Percentiles rank a stretch among this genome's conserved stretches.
phyloP scores from a whole-genome alignment of 2,888 invertebrate species.

The Caenorhabditis wallacei region DNA sequence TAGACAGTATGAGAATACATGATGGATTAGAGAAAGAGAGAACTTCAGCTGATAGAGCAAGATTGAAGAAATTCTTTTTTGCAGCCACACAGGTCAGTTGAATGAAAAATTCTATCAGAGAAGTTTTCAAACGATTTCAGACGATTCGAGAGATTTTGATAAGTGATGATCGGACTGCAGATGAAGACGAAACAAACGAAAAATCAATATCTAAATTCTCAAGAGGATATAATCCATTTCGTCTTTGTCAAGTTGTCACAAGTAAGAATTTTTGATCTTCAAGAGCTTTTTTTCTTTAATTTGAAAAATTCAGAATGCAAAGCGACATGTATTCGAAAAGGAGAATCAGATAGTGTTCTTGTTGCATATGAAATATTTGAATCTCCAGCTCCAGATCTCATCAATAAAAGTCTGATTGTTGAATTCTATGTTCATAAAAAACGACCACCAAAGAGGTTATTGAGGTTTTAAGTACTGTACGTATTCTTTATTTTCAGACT shows the following conservation, averaged over 20 bases:
- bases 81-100: conserved; percentile 56
- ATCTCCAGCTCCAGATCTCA: conserved; percentile 45
- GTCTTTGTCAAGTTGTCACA: conserved; percentile 25
- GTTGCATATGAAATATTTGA: conserved; percentile 62
- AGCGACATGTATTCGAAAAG: conserved; percentile 44
- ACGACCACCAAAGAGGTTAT: conserved; percentile 60
- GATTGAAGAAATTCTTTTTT: conserved; percentile 62
- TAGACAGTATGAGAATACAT: conserved; percentile 31
- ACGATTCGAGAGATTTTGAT: conserved; percentile 62
- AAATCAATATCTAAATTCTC: conserved; percentile 53
- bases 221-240: conserved; percentile 53
- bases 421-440: conserved; percentile 60
- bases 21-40: conserved; percentile 31
- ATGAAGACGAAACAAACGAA: conserved; percentile 58
- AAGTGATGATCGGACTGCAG: conserved; percentile 33
- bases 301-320: conserved; percentile 51
- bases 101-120: background rate
- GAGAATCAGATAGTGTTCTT: conserved; percentile 54
- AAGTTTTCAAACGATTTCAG: conserved; percentile 2
- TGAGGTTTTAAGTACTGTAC: background rate
- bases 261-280: conserved; percentile 18
- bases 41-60: conserved; percentile 38
- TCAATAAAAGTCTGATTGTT: conserved; percentile 56
- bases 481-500: conserved; percentile 39
- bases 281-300: background rate